Percentiles rank a stretch among this genome's conserved stretches.
Conservation (phyloP, 2,797 vertebrate species). For the Echeneis naucrates region DNA sequence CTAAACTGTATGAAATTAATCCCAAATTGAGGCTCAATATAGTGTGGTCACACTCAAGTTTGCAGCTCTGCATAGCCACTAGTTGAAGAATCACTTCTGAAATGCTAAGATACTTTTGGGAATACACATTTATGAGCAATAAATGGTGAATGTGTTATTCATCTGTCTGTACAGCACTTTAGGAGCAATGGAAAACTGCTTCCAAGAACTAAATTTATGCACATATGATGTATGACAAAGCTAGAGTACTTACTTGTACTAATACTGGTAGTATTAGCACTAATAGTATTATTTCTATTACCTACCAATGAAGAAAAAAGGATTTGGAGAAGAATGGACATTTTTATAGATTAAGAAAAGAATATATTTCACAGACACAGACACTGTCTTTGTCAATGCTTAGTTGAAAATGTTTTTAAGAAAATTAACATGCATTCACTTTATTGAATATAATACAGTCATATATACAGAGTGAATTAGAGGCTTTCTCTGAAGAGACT, state of each 20-base stretch:
- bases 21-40: constrained; percentile 23
- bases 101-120: constrained; percentile 73
- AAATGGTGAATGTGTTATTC: constrained; percentile 71
- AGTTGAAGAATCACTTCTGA: constrained; percentile 60
- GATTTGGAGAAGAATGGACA: constrained; percentile 17
- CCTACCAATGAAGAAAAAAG: constrained; percentile 31
- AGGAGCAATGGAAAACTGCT: constrained; percentile 50
- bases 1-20: constrained; percentile 21
- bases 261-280: too few relatives aligned
- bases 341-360: constrained; percentile 47
- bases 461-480: constrained; percentile 79
- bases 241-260: too few relatives aligned
- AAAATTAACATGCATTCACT: constrained; percentile 85
- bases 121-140: constrained; percentile 68
- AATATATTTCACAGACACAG: constrained; percentile 36
- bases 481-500: constrained; percentile 68
- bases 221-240: constrained; percentile 47
- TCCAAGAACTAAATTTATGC: constrained; percentile 5
- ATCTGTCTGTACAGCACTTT: constrained; percentile 79
- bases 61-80: constrained; percentile 50
- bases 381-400: constrained; percentile 55
- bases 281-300: too few relatives aligned
- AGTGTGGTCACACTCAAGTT: constrained; percentile 43
- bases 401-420: constrained; percentile 75
- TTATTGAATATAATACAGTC: constrained; percentile 80